phyloP scores from a whole-genome alignment of 2,797 vertebrate genomes.

The Peromyscus attwateri region DNA sequence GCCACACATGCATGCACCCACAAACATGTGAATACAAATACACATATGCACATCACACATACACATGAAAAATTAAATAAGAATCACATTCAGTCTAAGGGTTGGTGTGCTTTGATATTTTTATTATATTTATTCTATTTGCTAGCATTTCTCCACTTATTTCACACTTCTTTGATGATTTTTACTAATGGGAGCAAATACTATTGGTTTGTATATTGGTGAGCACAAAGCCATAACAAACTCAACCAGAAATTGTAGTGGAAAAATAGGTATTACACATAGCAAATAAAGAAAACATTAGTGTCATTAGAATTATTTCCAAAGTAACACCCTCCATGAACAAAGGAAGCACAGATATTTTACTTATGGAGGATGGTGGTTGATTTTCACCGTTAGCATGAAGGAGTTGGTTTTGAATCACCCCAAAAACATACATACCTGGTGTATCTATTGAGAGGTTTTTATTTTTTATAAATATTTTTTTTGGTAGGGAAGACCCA shows the following conservation, averaged over 20 bases:
- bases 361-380: not conserved
- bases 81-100: conserved; percentile 32
- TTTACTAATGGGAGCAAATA: not conserved
- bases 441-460: not conserved
- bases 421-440: not conserved
- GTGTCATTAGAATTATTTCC: not conserved
- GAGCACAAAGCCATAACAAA: not conserved
- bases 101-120: not conserved
- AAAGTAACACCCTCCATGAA: not conserved
- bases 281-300: not conserved
- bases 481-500: not conserved
- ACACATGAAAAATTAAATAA: not conserved
- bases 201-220: not conserved
- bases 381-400: not conserved
- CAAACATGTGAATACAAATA: not conserved
- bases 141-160: not conserved
- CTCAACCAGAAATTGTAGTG: not conserved
- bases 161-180: not conserved
- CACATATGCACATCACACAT: not conserved
- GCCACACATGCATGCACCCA: not conserved
- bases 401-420: not conserved
- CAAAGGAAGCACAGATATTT: not conserved
- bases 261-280: not conserved
- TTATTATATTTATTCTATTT: conserved; percentile 28
- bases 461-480: not conserved